Evolutionary conservation across 2,113 vertebrate genomes (phyloP).

Genomic region (Dasypus novemcinctus): DNA sequence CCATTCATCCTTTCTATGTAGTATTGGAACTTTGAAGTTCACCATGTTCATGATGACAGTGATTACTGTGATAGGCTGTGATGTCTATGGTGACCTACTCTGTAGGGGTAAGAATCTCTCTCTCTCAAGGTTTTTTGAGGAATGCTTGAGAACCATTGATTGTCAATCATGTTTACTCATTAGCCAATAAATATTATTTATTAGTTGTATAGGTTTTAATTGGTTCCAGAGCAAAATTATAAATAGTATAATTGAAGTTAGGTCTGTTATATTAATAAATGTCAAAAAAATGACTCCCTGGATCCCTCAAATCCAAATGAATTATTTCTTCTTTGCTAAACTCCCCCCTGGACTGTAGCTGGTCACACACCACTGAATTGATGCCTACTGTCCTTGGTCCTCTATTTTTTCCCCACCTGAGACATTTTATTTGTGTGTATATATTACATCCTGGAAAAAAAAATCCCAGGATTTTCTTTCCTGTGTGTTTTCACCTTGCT

Average conservation of each 20-base stretch:
- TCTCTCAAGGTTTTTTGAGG: neutral
- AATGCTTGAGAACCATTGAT: neutral
- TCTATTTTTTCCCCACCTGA: neutral
- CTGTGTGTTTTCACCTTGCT: too few species aligned
- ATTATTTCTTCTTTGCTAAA: neutral
- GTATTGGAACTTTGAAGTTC: neutral
- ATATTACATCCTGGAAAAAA: too few species aligned
- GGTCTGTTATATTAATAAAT: neutral
- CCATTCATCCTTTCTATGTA: neutral
- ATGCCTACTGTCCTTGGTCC: neutral
- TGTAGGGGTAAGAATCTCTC: neutral
- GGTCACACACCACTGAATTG: neutral
- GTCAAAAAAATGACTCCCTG: too few species aligned
- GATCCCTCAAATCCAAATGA: neutral
- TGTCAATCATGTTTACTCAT: neutral
- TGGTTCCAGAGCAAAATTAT: neutral
- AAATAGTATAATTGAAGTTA: neutral
- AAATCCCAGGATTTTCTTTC: too few species aligned
- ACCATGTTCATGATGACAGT: neutral
- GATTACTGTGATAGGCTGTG: accelerated
- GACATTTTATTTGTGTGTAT: too few species aligned
- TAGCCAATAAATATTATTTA: neutral
- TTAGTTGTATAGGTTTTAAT: neutral
- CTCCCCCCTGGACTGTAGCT: neutral
- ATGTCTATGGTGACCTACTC: neutral